These are phyloP conservation scores for Equus quagga DNA, from an alignment of 2,113 vertebrate genomes.

Conservation along the genomic window DNA sequence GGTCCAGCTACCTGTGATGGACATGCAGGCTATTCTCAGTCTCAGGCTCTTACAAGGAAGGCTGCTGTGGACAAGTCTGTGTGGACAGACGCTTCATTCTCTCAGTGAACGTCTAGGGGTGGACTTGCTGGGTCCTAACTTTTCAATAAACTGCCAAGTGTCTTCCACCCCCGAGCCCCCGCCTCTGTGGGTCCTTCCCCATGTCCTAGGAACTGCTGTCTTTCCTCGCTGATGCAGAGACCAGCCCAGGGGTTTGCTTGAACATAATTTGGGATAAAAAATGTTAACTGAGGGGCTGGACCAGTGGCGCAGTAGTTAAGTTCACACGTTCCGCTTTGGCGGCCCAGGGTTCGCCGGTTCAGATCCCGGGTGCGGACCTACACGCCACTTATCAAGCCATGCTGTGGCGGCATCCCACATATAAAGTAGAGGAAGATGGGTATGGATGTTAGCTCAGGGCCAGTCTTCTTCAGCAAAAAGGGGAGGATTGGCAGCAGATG, in stretches of 20 bases:
- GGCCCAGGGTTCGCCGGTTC: no score
- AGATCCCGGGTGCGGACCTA: no score
- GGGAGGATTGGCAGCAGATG: no score
- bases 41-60: background rate
- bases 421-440: no score
- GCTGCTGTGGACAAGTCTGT: background rate
- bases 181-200: background rate
- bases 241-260: background rate
- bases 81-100: background rate
- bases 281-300: background rate
- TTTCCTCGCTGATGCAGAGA: background rate
- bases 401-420: no score
- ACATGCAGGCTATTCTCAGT: background rate
- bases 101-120: background rate
- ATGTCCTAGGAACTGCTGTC: fast-evolving
- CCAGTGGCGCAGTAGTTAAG: no score
- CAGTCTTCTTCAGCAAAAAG: no score
- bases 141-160: background rate
- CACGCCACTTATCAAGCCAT: no score
- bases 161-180: background rate
- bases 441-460: no score
- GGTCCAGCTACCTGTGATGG: background rate
- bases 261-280: background rate
- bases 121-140: no score
- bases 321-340: no score